Conservation (phyloP, 2,113 vertebrate genomes). For the Burhinus bistriatus region DNA sequence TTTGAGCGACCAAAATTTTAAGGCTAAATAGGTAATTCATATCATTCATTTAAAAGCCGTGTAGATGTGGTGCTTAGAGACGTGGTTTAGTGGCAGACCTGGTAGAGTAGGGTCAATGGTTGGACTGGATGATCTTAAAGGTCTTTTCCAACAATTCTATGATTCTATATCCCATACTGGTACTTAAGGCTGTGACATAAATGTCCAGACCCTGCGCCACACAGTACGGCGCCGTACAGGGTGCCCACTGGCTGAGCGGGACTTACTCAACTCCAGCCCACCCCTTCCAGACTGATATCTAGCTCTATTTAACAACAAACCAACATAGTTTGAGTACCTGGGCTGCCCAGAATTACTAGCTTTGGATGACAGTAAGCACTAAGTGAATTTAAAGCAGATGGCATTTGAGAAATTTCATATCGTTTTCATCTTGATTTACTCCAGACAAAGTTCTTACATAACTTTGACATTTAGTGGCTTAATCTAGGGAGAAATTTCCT, state of each 20-base stretch:
- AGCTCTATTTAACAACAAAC: background rate
- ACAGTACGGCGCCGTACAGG: background rate
- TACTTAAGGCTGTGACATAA: background rate
- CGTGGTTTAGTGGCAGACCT: no score
- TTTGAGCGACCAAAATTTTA: background rate
- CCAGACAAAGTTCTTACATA: background rate
- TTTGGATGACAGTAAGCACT: background rate
- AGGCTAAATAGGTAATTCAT: background rate
- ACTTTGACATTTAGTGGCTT: constrained; percentile 14
- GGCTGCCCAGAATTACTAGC: background rate
- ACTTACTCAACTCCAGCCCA: background rate
- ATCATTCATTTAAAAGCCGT: no score
- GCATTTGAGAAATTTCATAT: background rate
- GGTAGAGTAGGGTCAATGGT: no score
- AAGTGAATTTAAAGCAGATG: background rate
- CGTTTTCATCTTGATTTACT: background rate
- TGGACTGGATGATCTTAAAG: no score
- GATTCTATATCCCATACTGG: no score
- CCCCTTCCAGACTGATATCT: no score
- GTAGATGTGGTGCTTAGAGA: no score
- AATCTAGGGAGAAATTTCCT: background rate
- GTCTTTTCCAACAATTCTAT: no score
- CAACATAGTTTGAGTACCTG: background rate
- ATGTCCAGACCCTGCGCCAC: accelerated
- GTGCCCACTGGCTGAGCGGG: background rate